Conservation (phyloP, 2,797 vertebrate species). For the Sebastes kiyomatsui region DNA sequence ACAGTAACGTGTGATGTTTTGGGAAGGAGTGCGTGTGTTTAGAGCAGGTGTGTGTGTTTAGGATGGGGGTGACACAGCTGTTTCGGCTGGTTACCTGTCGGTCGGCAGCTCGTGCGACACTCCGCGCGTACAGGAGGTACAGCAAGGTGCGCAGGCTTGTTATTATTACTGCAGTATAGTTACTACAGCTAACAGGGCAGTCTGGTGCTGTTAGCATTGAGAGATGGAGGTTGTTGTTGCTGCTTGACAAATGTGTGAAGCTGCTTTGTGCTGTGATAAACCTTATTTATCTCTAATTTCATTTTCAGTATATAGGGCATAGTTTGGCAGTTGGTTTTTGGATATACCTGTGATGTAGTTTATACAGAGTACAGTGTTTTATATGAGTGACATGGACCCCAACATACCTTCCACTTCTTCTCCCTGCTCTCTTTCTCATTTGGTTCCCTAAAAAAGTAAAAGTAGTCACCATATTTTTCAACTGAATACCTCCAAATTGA, state of each 20-base stretch:
- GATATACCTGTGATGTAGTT: neutral
- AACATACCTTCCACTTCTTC: neutral
- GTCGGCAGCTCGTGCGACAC: constrained; percentile 16
- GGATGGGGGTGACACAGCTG: constrained; percentile 65
- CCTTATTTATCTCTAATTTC: neutral
- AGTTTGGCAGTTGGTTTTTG: neutral
- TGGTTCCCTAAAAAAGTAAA: neutral
- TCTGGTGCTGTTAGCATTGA: neutral
- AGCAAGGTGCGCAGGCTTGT: constrained; percentile 76
- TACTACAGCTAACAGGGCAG: constrained; percentile 21
- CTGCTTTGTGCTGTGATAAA: neutral
- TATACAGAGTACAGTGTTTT: neutral
- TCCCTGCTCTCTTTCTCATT: neutral
- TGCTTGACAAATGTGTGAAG: neutral
- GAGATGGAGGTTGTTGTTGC: neutral
- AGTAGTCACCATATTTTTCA: neutral
- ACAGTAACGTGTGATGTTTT: constrained; percentile 1
- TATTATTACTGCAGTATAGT: no score
- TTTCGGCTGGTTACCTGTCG: constrained; percentile 41
- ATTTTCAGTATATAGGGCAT: neutral
- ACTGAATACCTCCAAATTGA: neutral
- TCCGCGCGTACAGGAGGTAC: constrained; percentile 65
- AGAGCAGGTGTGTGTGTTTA: neutral
- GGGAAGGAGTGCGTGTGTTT: neutral
- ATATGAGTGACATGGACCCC: neutral